phyloP scores from a whole-genome alignment of 1,140 invertebrate genomes.

The Cyrtorhinus lividipennis region DNA sequence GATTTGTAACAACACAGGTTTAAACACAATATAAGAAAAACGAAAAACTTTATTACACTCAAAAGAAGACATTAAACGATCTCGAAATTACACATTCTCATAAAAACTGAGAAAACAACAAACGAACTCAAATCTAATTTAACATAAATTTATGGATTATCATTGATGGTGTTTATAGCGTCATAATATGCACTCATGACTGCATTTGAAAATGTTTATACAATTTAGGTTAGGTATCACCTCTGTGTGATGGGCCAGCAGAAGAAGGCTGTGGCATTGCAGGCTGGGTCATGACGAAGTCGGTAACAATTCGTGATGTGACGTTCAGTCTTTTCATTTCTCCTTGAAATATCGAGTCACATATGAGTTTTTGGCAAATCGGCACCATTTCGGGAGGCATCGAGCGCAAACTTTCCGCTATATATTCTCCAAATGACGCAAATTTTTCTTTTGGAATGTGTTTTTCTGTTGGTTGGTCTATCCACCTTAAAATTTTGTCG shows the following conservation, averaged over 20 bases:
- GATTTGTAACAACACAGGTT: too few species aligned
- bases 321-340: not conserved
- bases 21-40: too few species aligned
- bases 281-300: not conserved
- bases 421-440: not conserved
- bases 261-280: not conserved
- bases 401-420: not conserved
- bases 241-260: not conserved
- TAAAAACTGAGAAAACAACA: too few species aligned
- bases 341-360: not conserved
- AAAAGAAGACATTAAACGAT: too few species aligned
- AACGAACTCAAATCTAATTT: too few species aligned
- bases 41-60: too few species aligned
- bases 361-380: not conserved
- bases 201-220: not conserved
- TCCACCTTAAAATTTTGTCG: not conserved
- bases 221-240: too few species aligned
- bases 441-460: not conserved
- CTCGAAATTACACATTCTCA: too few species aligned
- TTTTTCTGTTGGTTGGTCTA: not conserved
- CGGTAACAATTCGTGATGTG: not conserved
- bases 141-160: too few species aligned
- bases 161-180: conserved; percentile 5
- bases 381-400: not conserved
- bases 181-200: not conserved